Evolutionary conservation across 2,888 invertebrate genomes (phyloP), one percentile per base, ranked within the genome.

Genomic region (Idaea aversata): DNA sequence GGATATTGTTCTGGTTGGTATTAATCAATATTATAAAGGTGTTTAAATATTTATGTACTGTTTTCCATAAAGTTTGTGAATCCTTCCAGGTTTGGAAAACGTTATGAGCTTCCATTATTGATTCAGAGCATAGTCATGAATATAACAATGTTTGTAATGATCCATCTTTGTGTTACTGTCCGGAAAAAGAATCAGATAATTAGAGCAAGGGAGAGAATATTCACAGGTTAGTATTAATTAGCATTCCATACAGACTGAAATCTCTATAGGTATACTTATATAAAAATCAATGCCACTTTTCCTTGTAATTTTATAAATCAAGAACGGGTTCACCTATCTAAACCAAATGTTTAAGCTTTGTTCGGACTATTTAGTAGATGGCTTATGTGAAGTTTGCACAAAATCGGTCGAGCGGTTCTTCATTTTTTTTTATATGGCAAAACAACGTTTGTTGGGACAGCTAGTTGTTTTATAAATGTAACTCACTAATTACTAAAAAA

Each of bases 61-160:
- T 47, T 47, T 7, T 47, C 13, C 13, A 13, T 47, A 10, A 47
- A 47, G 47, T 5, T 47, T 13, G 13, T 10, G 0, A 0, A 58
- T 16, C 5, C 76, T 94, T 94, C 60, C 90, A 99, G 99, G 99
- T 99, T 99, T 95, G 99, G 99, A 73, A 98, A 98, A 91, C 97
- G 96, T 75, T 99, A 98, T 94, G 99, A 99, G 93, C 93, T 97
- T 83, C 99, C 99, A 66, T 93, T 99, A 72, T 94, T 99, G 75
- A 94, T 98, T 70, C 99, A 99, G 93, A 99, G 99, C 93, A 95
- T 99, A 83, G 95, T 99, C 67, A 99, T 99, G 99, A 99, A 98
- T 83, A 85, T 97, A 66, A 97, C 98, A 74, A 99, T 99, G 99
- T 95, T 99, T 90, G 94, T 95, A 66, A 97, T 99, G 97, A 96